phyloP scores from a whole-genome alignment of 2,888 invertebrate species.

The Lacanobia wlatinum region DNA sequence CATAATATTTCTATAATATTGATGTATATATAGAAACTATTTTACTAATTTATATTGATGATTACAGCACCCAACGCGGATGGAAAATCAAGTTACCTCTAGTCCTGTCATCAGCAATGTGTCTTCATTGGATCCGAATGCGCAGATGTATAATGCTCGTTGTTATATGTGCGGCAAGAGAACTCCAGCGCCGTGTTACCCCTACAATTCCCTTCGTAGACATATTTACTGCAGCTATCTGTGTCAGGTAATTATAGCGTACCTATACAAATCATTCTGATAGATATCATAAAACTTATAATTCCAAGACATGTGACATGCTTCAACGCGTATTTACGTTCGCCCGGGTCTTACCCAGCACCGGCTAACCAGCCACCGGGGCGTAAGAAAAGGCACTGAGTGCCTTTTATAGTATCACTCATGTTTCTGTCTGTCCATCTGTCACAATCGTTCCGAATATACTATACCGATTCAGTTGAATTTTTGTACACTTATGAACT shows the following conservation, averaged over 20 bases:
- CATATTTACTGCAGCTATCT: slow-evolving; percentile 72
- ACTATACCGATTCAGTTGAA: no score
- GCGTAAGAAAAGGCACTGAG: no score
- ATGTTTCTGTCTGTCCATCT: no score
- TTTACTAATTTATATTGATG: slow-evolving; percentile 34
- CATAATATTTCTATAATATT: neutral
- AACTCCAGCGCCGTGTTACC: slow-evolving; percentile 66
- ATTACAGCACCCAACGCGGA: slow-evolving; percentile 49
- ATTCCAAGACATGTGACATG: no score
- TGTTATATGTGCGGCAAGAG: slow-evolving; percentile 71
- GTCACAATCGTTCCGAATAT: no score
- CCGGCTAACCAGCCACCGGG: no score
- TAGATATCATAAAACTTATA: no score
- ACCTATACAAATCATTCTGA: no score
- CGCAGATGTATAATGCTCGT: slow-evolving; percentile 39
- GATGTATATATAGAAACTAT: neutral
- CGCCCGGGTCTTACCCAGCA: no score
- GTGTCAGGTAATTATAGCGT: slow-evolving; percentile 73
- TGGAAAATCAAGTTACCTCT: slow-evolving; percentile 9
- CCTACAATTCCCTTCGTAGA: slow-evolving; percentile 58
- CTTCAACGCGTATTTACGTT: no score
- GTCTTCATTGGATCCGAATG: slow-evolving; percentile 65
- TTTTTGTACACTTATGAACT: no score
- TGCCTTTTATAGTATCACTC: no score
- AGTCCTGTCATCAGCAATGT: slow-evolving; percentile 70